Conservation (phyloP, 2,113 vertebrate genomes). For the Pseudolaguvia tuberculata region DNA sequence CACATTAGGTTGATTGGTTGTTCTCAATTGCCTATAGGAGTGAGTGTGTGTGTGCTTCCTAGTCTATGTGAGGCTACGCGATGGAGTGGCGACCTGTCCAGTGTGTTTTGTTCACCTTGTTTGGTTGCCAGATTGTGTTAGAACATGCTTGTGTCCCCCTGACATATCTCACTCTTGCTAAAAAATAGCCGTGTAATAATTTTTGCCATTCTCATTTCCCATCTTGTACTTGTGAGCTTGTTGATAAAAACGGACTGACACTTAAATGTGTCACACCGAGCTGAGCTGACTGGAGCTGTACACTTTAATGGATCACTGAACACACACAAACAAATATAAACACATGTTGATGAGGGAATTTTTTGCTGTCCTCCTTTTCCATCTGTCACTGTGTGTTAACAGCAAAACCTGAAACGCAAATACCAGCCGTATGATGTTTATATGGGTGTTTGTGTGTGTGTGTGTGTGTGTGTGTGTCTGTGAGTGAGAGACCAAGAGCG, state of each 20-base stretch:
- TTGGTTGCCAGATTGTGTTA: background rate
- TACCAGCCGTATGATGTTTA: constrained; percentile 49
- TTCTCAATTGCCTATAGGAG: too few relatives aligned
- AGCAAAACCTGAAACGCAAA: constrained; percentile 6
- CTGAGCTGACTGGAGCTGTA: constrained; percentile 15
- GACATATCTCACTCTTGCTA: background rate
- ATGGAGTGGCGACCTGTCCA: too few relatives aligned
- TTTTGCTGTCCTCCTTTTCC: constrained; percentile 12
- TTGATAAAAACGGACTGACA: constrained; percentile 20
- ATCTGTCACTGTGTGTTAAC: constrained; percentile 25
- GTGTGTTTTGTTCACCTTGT: background rate
- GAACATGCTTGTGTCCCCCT: background rate
- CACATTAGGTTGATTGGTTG: too few relatives aligned
- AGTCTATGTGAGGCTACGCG: too few relatives aligned
- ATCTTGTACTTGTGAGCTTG: constrained; percentile 6
- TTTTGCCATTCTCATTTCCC: constrained; percentile 8
- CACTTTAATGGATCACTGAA: constrained; percentile 24
- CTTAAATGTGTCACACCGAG: constrained; percentile 11
- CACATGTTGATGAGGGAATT: constrained; percentile 16
- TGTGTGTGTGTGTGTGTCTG: too few relatives aligned
- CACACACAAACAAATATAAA: constrained; percentile 23
- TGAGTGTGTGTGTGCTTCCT: too few relatives aligned
- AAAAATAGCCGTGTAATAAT: background rate
- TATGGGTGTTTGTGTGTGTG: constrained; percentile 73
- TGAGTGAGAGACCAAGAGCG: too few relatives aligned